A percentile compares a stretch with the other conserved stretches of the same genome.
Conservation (phyloP, 2,888 invertebrate species). For the Malacosoma neustria region DNA sequence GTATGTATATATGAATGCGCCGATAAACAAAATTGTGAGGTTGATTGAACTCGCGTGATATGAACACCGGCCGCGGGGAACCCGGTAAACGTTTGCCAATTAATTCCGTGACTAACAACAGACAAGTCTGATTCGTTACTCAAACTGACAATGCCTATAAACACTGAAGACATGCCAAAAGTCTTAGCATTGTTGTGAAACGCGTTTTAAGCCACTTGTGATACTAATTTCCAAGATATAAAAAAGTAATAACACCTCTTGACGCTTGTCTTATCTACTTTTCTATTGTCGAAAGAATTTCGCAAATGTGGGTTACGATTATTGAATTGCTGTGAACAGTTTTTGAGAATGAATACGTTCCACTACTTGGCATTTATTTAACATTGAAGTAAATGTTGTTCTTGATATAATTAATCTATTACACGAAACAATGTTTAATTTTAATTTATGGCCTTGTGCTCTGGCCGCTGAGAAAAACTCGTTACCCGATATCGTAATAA, state of each 20-base stretch:
- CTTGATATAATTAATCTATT: no score
- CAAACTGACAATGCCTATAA: conserved; percentile 12
- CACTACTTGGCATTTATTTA: no score
- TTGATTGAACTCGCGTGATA: conserved; percentile 39
- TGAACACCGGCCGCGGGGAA: conserved; percentile 16
- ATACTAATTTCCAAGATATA: conserved; percentile 3
- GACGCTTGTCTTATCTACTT: not conserved
- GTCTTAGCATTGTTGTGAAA: conserved; percentile 11
- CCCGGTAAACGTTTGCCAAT: conserved; percentile 30
- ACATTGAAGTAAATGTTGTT: no score
- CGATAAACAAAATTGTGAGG: conserved; percentile 43
- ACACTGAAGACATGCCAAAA: conserved; percentile 23
- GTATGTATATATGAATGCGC: conserved; percentile 3
- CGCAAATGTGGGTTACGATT: no score
- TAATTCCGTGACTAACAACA: conserved; percentile 24
- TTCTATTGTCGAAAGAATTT: not conserved
- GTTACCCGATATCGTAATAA: no score
- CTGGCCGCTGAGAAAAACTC: no score
- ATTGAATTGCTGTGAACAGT: no score
- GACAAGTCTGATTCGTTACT: conserved; percentile 19
- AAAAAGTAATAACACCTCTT: not conserved
- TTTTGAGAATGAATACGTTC: no score
- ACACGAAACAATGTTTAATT: no score
- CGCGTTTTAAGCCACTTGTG: conserved; percentile 5
- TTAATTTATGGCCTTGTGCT: no score